Base-by-base conservation (phyloP, 2,113 vertebrate species). In the Gnathonemus longibarbis region DNA sequence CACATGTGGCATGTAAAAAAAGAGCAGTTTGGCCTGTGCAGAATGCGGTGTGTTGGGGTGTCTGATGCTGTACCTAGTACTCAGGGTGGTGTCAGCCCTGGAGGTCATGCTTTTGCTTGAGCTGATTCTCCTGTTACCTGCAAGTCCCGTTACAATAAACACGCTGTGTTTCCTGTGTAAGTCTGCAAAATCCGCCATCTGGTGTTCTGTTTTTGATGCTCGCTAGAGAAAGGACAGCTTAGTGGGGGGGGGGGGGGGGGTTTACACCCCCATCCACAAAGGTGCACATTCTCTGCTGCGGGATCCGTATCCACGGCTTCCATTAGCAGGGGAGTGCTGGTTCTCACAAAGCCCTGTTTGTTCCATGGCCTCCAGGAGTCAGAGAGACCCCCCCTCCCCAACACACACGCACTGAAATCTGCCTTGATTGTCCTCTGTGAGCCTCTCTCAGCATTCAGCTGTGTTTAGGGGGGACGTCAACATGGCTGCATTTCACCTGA, bases 341-440 rank as follows among this genome's bases (percentile, higher is more conserved):
- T 19, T 31, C 56, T 92, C 92, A 97, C 96, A 97, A 96, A 96
- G 95, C 58, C 91, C 91, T 88, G 92, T 94, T 96, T 98, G 95
- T 97, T 97, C 94, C 10, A 92, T 91, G 96, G 96, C 96, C 88
- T 93, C 94, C 91, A 92, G 89, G 88, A 84, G 42, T 42, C 90
- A 87, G 53, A 89, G 2, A 2, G n/a, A 80, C 2, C 58, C 31
- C n/a, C 27, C 86, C n/a, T 21, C 48, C 74, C 70, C 85, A 87
- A 19, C 70, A 17, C 24, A n/a, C 35, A 66, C 11, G 1, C 24
- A 52, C 56, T 15, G 66, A 35, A 77, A 53, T 77, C 77, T 45
- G 77, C 62, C 10, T 70, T 70, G 42, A 83, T 21, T 39, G 42
- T 90, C 46, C 66, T 52, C 66, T 77, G 31, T 49, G 84, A 88